Base-by-base conservation (phyloP, 2,888 invertebrate species). In the Rotaria socialis region DNA sequence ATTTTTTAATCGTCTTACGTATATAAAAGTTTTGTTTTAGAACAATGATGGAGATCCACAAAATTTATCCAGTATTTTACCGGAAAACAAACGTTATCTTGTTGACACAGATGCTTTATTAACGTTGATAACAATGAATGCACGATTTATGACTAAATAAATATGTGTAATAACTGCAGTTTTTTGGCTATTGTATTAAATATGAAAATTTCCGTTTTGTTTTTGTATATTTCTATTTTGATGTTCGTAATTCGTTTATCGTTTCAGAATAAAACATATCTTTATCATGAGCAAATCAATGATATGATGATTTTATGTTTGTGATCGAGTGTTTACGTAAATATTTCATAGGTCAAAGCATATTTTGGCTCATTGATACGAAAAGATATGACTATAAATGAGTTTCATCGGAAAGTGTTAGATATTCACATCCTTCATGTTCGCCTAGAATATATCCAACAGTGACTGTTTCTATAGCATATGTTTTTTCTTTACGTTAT, bases 41-140 rank as follows among this genome's bases (percentile, higher is more conserved):
- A 7, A 35, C 35, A 47, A 47, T 47, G 80, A 80, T 6, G 80
- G 22, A 24, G 41, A 80, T 47, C 1, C 47, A 8, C 47, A 43
- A n/a, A 47, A 1, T 14, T 24, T 80, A 47, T 43, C 47, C 7
- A 80, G 8, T 47, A n/a, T 80, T 11, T 4, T 80, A 47, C 80
- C 80, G 11, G 80, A 80, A 80, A 47, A 43, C 16, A 80, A 80
- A 47, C 80, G 80, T 43, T 11, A 47, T 47, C 11, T 80, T n/a
- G 8, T 47, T 14, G 47, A 80, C 3, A 47, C 47, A 10, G 80
- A 43, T 80, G 47, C 47, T 47, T 24, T 80, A 47, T 47, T 43
- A 47, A 80, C 80, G 6, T 80, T 80, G n/a, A 47, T 80, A 1
- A 24, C 80, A 24, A 80, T 80, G 80, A 80, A 80, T 80, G 43